These are phyloP conservation scores for Stichopus horrens DNA, from an alignment of 53 echinoderm and acorn worm genomes.

Conservation along the genomic window DNA sequence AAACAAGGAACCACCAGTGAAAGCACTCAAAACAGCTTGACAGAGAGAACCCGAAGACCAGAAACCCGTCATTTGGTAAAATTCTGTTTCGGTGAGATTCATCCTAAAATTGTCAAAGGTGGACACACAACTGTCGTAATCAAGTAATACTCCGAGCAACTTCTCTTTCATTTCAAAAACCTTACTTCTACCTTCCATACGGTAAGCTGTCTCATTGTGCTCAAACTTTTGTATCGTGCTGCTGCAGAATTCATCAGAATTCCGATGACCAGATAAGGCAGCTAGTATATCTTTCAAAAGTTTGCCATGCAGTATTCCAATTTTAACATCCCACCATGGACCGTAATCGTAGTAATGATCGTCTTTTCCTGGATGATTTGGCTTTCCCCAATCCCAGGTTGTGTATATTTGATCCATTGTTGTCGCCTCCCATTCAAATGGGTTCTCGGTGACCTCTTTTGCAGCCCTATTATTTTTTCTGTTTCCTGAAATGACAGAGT, in stretches of 20 bases:
- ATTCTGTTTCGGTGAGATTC: conserved; percentile 4
- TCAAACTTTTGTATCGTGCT: neutral
- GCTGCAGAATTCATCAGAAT: neutral
- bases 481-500: neutral
- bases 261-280: neutral
- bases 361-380: neutral
- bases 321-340: conserved; percentile 23
- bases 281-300: neutral
- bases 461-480: neutral
- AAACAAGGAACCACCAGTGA: neutral
- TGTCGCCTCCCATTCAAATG: neutral
- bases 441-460: neutral
- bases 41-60: neutral
- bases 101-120: neutral
- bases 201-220: neutral
- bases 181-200: neutral
- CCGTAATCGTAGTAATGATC: neutral
- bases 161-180: conserved; percentile 23
- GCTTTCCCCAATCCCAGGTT: neutral
- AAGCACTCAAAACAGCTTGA: neutral
- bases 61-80: neutral
- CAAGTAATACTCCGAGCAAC: neutral
- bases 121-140: neutral
- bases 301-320: conserved; percentile 18
- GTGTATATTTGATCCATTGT: neutral